Base-by-base conservation (phyloP, 2,888 invertebrate genomes). In the Myathropa florea region DNA sequence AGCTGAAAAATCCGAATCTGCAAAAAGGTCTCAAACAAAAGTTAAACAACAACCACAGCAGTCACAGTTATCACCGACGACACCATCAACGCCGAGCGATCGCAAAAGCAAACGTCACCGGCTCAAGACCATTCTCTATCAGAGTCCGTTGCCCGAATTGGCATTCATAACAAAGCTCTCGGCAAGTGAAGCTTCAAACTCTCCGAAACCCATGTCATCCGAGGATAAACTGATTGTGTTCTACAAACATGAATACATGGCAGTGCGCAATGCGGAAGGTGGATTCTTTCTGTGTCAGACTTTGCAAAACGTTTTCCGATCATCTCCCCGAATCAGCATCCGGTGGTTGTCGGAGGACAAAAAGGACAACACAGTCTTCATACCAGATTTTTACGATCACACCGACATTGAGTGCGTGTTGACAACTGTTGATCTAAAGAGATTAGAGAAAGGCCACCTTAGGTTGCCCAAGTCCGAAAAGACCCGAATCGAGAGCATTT, bases 361-460 rank as follows among this genome's bases (percentile, higher is more conserved):
- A 36, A 88, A 88, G 18, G 90, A 94, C 28, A 92, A 93, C 0
- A 94, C 94, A 87, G 95, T 96, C 2, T 98, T 97, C 93, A 96
- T 96, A 83, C 97, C 97, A 0, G 98, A 98, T 93, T 98, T 97
- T 93, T 97, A 97, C 92, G 98, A 98, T 91, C 94, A 94, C 88
- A 98, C 97, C 90, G 97, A 97, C 96, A 97, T 97, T 93, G 97
- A 97, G 92, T 97, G 97, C 92, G 97, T 97, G 91, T 94, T 97
- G 89, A 97, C 98, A 7, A 97, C 97, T 89, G 94, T 98, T 85
- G 96, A 96, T 89, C 93, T 98, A 92, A 94, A 94, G 57, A 95
- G 96, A 90, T 94, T 96, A 53, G 95, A 95, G 79, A 96, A 95
- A 89, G 95, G 96, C 88, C 95, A 94, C 89, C 96, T 95, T 92